phyloP scores from a whole-genome alignment of 2,113 vertebrate species.

The Tautogolabrus adspersus region DNA sequence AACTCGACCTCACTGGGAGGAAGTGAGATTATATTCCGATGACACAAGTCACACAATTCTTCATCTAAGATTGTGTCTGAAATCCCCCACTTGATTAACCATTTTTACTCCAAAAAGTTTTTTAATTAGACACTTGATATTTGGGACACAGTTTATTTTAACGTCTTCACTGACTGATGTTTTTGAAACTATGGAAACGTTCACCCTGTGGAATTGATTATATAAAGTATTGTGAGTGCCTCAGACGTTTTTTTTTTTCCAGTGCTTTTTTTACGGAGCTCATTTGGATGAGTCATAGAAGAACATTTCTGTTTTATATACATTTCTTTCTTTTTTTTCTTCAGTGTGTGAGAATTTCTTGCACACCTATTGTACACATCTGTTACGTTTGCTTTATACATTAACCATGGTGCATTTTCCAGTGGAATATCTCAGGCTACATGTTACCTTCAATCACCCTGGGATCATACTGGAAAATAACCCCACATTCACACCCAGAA shows the following conservation, averaged over 20 bases:
- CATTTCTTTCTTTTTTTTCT: too few species aligned
- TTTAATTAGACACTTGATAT: not conserved
- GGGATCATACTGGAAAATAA: too few species aligned
- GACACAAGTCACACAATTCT: not conserved
- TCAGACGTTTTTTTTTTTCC: not conserved
- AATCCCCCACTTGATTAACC: not conserved
- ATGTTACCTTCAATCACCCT: not conserved
- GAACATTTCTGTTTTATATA: not conserved
- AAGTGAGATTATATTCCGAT: constrained; percentile 1
- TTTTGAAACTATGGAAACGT: not conserved
- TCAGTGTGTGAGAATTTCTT: not conserved
- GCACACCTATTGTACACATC: too few species aligned
- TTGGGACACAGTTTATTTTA: not conserved
- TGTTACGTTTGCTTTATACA: not conserved
- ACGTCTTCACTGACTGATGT: not conserved
- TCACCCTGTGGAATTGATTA: not conserved
- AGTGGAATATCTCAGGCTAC: not conserved
- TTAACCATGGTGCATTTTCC: not conserved
- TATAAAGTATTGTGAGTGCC: not conserved
- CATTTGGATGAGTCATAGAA: not conserved
- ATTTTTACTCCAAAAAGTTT: not conserved
- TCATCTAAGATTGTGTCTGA: not conserved
- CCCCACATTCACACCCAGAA: not conserved
- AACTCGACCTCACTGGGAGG: not conserved
- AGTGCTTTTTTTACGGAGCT: not conserved